Evolutionary conservation across 2,888 invertebrate genomes (phyloP).

Genomic region (Dicyrtomina minuta): DNA sequence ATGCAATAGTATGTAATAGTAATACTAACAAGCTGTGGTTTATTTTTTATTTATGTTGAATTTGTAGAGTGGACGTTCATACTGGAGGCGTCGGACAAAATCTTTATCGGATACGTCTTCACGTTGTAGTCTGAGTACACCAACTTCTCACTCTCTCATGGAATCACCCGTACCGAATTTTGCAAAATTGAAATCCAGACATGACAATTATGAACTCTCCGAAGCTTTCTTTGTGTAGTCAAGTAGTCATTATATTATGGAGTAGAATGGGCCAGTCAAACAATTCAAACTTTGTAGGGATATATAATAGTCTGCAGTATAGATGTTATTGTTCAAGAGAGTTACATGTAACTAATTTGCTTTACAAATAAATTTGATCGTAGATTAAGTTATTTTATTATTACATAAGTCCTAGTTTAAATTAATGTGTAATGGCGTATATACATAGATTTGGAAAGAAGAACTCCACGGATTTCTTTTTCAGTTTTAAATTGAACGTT

Average conservation of each 20-base stretch:
- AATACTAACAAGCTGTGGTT: background rate
- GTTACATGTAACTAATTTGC: too few species aligned
- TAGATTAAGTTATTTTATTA: too few species aligned
- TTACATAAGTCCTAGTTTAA: too few species aligned
- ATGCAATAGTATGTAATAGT: background rate
- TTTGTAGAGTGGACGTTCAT: slow-evolving; percentile 22
- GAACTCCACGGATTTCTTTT: too few species aligned
- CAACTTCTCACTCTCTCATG: slow-evolving; percentile 15
- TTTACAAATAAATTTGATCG: too few species aligned
- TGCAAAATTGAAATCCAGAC: slow-evolving; percentile 27
- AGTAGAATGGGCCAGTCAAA: background rate
- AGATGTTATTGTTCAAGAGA: too few species aligned
- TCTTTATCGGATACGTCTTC: slow-evolving; percentile 34
- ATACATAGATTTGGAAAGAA: too few species aligned
- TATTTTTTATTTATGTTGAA: background rate
- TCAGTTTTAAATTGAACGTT: too few species aligned
- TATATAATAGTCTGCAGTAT: too few species aligned
- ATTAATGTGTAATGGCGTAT: too few species aligned
- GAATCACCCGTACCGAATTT: slow-evolving; percentile 26
- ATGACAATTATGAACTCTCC: slow-evolving; percentile 39
- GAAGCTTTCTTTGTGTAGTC: slow-evolving; percentile 40
- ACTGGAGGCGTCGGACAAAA: slow-evolving; percentile 34
- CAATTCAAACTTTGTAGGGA: background rate
- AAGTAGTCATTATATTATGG: background rate
- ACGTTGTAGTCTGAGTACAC: slow-evolving; percentile 22